Evolutionary conservation across 2,797 vertebrate genomes (phyloP), one percentile per base, ranked within the genome.

Genomic region (Scolopax rusticola): DNA sequence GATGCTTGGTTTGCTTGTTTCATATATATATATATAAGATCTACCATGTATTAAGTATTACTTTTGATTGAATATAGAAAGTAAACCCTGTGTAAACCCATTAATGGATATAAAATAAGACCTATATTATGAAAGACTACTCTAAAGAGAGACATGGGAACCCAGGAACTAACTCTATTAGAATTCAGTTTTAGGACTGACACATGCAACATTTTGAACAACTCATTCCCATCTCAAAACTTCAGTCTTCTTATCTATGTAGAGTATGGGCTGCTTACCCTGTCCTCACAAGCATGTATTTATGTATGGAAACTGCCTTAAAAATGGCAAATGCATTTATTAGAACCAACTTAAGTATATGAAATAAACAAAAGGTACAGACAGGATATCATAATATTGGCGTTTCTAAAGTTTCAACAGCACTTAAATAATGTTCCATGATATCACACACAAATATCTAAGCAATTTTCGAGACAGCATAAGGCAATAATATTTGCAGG

Each of bases 401-500:
- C 78, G 84, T 75, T 92, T 84, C 54, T 83, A 1, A 50, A 57
- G 78, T 63, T 56, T 87, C 70, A 87, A 32, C 3, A 1, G 30
- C 47, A 64, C 19, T 84, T 48, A 28, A 84, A 43, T 54, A 53
- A 64, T 6, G 33, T 47, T 81, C 45, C 45, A 50, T 14, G 53
- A n/a, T 36, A 81, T 43, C 67, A 36, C 38, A 84, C 18, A 32
- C 4, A 68, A 73, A 67, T 85, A 82, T 57, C 67, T 56, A 67
- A 87, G 16, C 45, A 43, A 77, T 77, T 85, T 89, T 80, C 65
- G 63, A 91, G 75, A 61, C 32, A 43, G 27, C 11, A 64, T n/a
- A 89, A 53, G 78, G 36, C 80, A 90, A 9, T 67, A 81, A 63
- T 73, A 82, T 61, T 71, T 65, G 67, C 54, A 87, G 84, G 53